phyloP scores from a whole-genome alignment of 1,140 invertebrate species.

The Leptopilina clavipes region DNA sequence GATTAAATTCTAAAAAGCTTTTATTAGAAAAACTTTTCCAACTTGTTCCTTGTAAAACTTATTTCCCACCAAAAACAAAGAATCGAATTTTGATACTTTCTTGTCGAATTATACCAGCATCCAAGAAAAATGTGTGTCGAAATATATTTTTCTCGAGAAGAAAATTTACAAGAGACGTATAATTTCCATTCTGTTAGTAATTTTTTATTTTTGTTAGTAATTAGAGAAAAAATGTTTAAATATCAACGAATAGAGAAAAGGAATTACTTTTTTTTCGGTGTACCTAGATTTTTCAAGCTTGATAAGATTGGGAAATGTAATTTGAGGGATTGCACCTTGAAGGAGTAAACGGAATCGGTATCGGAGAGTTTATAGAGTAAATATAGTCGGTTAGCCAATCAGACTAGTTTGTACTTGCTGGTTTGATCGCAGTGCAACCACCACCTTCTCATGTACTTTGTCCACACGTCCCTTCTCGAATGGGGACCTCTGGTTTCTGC shows the following conservation, averaged over 20 bases:
- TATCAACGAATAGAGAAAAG: too few relatives aligned
- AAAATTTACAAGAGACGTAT: too few relatives aligned
- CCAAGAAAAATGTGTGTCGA: too few relatives aligned
- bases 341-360: conserved; percentile 27
- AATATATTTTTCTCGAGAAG: too few relatives aligned
- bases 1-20: background rate
- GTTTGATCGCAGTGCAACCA: conserved; percentile 24
- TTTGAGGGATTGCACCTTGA: background rate
- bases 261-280: too few relatives aligned
- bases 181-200: too few relatives aligned
- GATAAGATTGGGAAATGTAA: background rate
- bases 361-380: conserved; percentile 31
- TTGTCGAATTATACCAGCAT: too few relatives aligned
- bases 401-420: conserved; percentile 29
- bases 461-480: conserved; percentile 30
- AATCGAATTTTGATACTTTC: too few relatives aligned
- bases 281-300: too few relatives aligned
- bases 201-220: too few relatives aligned
- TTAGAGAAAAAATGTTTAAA: too few relatives aligned
- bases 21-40: background rate
- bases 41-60: background rate
- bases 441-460: conserved; percentile 13
- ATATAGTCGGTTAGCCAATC: conserved; percentile 27
- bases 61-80: background rate
- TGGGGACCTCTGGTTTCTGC: background rate